These are phyloP conservation scores for Sebastes diaconus DNA, from an alignment of 2,797 vertebrate genomes.

Conservation along the genomic window DNA sequence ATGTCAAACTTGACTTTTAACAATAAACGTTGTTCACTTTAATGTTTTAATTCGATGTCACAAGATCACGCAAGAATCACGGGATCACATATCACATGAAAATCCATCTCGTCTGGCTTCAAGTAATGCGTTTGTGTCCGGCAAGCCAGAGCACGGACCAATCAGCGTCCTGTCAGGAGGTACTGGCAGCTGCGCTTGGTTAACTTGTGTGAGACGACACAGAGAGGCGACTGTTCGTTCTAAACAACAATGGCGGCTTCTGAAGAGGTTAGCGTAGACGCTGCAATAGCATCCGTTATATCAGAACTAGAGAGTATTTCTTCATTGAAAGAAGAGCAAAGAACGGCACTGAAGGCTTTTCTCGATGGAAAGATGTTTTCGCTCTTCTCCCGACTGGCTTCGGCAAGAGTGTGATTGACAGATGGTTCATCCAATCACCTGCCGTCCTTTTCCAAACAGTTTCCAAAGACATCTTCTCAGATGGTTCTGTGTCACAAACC, in stretches of 20 bases:
- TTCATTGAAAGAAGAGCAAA: no score
- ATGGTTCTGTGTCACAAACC: background rate
- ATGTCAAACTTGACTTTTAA: slow-evolving; percentile 60
- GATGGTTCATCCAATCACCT: no score
- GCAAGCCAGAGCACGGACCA: background rate
- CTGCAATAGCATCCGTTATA: no score
- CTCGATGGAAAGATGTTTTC: no score
- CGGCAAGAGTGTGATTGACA: no score
- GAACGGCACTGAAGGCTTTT: no score
- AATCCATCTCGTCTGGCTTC: background rate
- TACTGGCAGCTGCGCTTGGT: background rate
- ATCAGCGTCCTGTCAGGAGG: background rate
- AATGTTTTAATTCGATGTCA: slow-evolving; percentile 17
- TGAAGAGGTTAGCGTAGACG: no score
- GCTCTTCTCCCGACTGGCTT: no score
- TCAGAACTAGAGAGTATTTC: no score
- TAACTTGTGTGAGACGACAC: background rate
- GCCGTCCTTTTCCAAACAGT: no score
- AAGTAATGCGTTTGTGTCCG: background rate
- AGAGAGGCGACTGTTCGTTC: background rate
- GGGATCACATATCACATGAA: background rate
- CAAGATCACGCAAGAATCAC: background rate
- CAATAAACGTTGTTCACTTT: slow-evolving; percentile 61
- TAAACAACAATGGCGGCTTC: no score
- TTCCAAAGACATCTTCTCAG: accelerated